Evolutionary conservation across 2,797 vertebrate species (phyloP).

Genomic region (Myotis vivesi): DNA sequence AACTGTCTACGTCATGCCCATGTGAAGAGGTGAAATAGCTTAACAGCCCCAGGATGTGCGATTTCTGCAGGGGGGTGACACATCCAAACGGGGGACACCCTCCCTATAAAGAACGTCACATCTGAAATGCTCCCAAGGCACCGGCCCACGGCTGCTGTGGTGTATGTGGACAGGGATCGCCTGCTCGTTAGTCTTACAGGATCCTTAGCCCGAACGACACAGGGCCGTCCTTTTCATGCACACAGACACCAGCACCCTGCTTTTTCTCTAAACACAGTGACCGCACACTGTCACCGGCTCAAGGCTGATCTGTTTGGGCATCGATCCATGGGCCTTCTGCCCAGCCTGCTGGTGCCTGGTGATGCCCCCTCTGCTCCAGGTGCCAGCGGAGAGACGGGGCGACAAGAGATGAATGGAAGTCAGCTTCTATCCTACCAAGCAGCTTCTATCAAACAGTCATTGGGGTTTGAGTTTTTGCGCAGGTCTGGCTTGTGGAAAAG

Average conservation of each 20-base stretch:
- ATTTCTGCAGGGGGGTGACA: background rate
- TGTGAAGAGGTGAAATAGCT: background rate
- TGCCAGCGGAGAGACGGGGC: background rate
- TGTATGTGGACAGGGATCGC: background rate
- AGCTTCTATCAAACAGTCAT: background rate
- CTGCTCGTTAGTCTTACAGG: background rate
- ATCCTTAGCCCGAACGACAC: background rate
- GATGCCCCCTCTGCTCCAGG: background rate
- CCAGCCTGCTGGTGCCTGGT: background rate
- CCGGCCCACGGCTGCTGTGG: background rate
- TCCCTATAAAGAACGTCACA: background rate
- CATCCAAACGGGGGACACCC: background rate
- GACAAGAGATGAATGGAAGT: background rate
- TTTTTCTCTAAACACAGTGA: background rate
- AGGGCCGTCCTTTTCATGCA: background rate
- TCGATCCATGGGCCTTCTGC: background rate
- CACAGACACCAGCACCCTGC: background rate
- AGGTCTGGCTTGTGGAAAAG: background rate
- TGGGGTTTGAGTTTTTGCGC: background rate
- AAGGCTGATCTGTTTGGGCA: background rate
- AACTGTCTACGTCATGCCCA: background rate
- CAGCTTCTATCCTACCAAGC: background rate
- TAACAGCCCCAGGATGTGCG: background rate
- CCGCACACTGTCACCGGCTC: background rate
- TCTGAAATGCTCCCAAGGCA: background rate